These are phyloP conservation scores for Mesocentrotus franciscanus DNA, from an alignment of 53 echinoderm and acorn worm species.

Conservation along the genomic window DNA sequence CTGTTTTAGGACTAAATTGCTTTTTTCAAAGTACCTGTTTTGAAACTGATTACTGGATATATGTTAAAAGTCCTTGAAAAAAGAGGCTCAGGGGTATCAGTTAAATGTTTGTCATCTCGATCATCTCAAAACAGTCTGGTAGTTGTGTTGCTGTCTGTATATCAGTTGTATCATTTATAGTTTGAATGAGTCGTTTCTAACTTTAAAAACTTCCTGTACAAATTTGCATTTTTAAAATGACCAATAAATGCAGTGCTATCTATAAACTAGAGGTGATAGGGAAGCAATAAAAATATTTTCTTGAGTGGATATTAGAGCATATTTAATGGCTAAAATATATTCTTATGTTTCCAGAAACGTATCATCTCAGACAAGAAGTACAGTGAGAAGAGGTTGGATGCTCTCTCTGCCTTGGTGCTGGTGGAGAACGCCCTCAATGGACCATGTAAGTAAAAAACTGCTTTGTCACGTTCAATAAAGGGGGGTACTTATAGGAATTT, in stretches of 20 bases:
- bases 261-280: not conserved
- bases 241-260: not conserved
- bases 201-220: not conserved
- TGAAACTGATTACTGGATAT: too few relatives aligned
- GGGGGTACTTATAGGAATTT: not conserved
- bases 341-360: constrained; percentile 77
- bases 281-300: too few relatives aligned
- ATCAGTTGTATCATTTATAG: not conserved
- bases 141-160: not conserved
- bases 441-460: constrained; percentile 73
- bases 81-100: too few relatives aligned
- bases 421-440: constrained; percentile 97
- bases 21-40: not conserved
- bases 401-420: constrained; percentile 94
- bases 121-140: not conserved
- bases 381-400: constrained; percentile 98
- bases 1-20: not conserved
- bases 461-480: not conserved
- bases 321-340: not conserved
- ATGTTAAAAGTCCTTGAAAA: too few relatives aligned
- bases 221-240: not conserved
- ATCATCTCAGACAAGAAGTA: constrained; percentile 99
- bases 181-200: not conserved
- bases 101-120: not conserved
- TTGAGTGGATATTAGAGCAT: too few relatives aligned